These are phyloP conservation scores for Redunca redunca DNA, from an alignment of 2,113 vertebrate species.

Conservation along the genomic window DNA sequence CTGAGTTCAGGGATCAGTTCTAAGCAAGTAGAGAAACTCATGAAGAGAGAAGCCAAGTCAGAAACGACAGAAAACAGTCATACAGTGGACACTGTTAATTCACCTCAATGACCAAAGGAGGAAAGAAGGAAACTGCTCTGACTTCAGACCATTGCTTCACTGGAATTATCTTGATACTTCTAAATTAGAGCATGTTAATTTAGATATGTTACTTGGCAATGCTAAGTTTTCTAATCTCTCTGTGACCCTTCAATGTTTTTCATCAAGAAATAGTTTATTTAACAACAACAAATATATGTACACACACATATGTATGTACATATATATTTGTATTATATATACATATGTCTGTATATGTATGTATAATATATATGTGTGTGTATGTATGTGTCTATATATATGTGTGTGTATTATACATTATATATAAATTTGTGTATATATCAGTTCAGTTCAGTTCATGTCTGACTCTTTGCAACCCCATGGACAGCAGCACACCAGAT, in stretches of 20 bases:
- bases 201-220: neutral
- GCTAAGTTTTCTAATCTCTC: neutral
- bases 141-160: neutral
- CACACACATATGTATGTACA: neutral
- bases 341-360: no score
- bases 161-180: neutral
- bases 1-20: neutral
- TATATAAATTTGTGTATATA: neutral
- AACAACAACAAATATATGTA: neutral
- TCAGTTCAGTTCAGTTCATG: neutral
- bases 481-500: neutral
- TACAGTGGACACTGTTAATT: neutral
- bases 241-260: neutral
- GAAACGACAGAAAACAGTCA: neutral
- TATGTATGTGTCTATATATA: no score
- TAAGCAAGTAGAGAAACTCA: neutral
- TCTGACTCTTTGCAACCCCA: neutral
- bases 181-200: neutral
- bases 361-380: accelerated
- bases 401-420: neutral
- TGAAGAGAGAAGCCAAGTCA: neutral
- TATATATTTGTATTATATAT: neutral
- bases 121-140: neutral
- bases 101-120: neutral
- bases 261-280: neutral